A percentile compares a stretch with the other conserved stretches of the same genome.
Conservation (phyloP, 2,797 vertebrate genomes). For the Micromesistius poutassou region DNA sequence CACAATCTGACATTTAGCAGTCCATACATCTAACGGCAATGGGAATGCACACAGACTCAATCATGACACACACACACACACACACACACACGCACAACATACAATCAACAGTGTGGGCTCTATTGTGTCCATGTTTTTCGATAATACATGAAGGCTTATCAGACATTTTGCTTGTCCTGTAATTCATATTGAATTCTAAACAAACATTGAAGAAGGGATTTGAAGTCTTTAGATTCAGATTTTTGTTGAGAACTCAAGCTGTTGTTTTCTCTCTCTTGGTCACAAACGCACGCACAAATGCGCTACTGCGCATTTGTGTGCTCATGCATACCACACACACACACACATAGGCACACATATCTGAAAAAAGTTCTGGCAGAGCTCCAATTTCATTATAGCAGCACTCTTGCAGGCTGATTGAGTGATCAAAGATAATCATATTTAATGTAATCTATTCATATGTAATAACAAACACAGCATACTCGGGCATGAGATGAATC, state of each 20-base stretch:
- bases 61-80: background rate
- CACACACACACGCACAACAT: background rate
- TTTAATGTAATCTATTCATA: constrained; percentile 68
- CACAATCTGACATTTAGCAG: constrained; percentile 56
- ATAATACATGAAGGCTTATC: background rate
- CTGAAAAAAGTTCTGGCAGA: constrained; percentile 33
- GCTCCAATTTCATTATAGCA: constrained; percentile 56
- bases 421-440: constrained; percentile 65
- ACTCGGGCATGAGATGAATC: constrained; percentile 48
- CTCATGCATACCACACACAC: constrained; percentile 3
- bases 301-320: background rate
- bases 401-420: constrained; percentile 58
- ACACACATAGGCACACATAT: constrained; percentile 18
- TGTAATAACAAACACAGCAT: constrained; percentile 56
- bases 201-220: constrained; percentile 38
- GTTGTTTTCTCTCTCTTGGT: constrained; percentile 18
- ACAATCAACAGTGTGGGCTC: background rate
- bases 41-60: constrained; percentile 7
- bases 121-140: constrained; percentile 6
- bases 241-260: background rate
- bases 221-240: background rate
- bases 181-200: constrained; percentile 31
- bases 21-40: constrained; percentile 35
- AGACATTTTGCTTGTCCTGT: background rate
- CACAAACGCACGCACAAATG: background rate